phyloP scores from a whole-genome alignment of 2,888 invertebrate genomes.

The Crematogaster levior region DNA sequence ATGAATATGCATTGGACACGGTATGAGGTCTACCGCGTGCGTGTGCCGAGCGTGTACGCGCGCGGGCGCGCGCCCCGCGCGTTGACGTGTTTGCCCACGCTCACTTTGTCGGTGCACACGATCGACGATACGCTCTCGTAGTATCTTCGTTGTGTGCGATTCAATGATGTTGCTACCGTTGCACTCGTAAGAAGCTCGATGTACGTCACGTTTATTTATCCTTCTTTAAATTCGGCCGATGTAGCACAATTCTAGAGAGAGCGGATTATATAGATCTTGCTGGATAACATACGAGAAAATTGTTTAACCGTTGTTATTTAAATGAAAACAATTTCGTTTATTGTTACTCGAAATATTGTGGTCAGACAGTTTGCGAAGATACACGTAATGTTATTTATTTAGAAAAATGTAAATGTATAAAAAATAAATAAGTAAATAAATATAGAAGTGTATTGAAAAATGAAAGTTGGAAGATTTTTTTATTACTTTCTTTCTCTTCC shows the following conservation, averaged over 20 bases:
- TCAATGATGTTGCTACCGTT: not conserved
- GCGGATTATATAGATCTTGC: not conserved
- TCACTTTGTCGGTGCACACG: conserved; percentile 58
- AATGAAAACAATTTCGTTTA: not conserved
- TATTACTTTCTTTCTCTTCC: too few species aligned
- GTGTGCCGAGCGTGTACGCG: conserved; percentile 32
- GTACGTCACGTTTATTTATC: not conserved
- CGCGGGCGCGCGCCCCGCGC: conserved; percentile 42
- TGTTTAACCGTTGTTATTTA: too few species aligned
- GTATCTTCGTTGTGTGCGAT: conserved; percentile 9
- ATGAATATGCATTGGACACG: conserved; percentile 85
- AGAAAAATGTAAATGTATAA: too few species aligned
- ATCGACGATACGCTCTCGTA: conserved; percentile 25
- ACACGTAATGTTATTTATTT: too few species aligned
- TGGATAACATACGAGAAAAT: not conserved
- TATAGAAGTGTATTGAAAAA: not conserved
- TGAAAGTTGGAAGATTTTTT: too few species aligned
- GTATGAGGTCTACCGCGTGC: conserved; percentile 74
- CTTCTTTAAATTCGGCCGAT: not conserved
- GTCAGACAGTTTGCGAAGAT: not conserved
- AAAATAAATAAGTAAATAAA: too few species aligned
- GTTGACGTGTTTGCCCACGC: conserved; percentile 69
- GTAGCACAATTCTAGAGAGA: not conserved
- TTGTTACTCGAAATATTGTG: not conserved
- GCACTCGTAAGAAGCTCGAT: conserved; percentile 11